Evolutionary conservation across 2,888 invertebrate genomes (phyloP).

Genomic region (Dilophus febrilis): DNA sequence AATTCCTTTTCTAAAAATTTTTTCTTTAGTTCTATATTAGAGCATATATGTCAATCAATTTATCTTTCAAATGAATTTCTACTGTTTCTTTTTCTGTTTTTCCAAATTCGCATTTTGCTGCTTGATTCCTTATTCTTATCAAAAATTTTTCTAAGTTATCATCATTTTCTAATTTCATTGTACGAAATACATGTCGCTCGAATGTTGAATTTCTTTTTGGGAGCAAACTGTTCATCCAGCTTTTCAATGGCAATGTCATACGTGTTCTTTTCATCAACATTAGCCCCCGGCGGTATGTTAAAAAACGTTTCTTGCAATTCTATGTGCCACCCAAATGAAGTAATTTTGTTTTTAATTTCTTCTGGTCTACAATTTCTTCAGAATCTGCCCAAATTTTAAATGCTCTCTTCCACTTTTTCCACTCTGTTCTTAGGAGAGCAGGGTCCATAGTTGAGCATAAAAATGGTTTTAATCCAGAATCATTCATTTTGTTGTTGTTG

Average conservation of each 20-base stretch:
- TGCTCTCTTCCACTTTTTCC: conserved; percentile 8
- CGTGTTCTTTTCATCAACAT: conserved; percentile 5
- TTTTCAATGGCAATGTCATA: conserved; percentile 10
- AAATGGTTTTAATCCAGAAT: no score
- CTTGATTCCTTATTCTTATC: conserved; percentile 11
- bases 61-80: conserved; percentile 4
- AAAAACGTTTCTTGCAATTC: conserved; percentile 8
- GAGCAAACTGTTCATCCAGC: conserved; percentile 11
- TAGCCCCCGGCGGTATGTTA: conserved; percentile 6
- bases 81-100: conserved; percentile 7
- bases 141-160: conserved; percentile 20
- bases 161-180: conserved; percentile 15
- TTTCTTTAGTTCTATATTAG: not conserved
- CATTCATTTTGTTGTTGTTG: no score
- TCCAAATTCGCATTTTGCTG: conserved; percentile 9
- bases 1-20: not conserved
- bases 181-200: conserved; percentile 18
- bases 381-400: conserved; percentile 7
- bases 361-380: conserved; percentile 8
- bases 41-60: not conserved
- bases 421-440: no score
- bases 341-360: conserved; percentile 7
- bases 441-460: no score
- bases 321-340: conserved; percentile 8
- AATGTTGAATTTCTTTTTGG: conserved; percentile 12